Conservation (phyloP, 2,888 invertebrate genomes). For the Protula sp. region DNA sequence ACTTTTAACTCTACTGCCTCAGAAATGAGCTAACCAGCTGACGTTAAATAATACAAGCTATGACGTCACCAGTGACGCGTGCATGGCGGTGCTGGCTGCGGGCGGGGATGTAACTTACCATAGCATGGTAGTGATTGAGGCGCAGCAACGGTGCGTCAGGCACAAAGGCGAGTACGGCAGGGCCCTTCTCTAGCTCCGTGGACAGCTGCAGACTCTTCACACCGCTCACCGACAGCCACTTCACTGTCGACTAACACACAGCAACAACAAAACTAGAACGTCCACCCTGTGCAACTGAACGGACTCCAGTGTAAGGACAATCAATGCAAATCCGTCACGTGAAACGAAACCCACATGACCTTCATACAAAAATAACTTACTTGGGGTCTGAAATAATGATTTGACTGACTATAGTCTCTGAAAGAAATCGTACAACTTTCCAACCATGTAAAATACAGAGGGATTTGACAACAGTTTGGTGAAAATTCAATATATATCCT, state of each 20-base stretch:
- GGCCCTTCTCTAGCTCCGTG: constrained; percentile 65
- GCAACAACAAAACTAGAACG: background rate
- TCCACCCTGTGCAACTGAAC: too few species aligned
- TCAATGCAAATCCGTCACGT: too few species aligned
- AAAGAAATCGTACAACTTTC: background rate
- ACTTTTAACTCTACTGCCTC: too few species aligned
- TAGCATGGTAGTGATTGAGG: constrained; percentile 64
- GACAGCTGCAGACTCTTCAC: constrained; percentile 67
- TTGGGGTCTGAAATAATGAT: background rate
- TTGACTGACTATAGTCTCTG: background rate
- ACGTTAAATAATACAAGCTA: too few species aligned
- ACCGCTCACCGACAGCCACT: constrained; percentile 67
- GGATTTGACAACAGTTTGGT: too few species aligned
- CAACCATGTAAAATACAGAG: background rate
- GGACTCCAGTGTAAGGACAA: too few species aligned
- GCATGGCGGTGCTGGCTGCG: too few species aligned
- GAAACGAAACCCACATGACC: background rate
- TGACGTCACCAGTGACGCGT: too few species aligned
- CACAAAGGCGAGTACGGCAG: constrained; percentile 72
- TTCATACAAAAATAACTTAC: background rate
- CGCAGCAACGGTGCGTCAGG: constrained; percentile 68
- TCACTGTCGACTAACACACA: constrained; percentile 30
- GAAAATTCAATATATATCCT: too few species aligned
- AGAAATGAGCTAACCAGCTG: too few species aligned
- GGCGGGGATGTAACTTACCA: too few species aligned